Evolutionary conservation across 2,888 invertebrate species (phyloP).

Genomic region (Apodemia hepburni): DNA sequence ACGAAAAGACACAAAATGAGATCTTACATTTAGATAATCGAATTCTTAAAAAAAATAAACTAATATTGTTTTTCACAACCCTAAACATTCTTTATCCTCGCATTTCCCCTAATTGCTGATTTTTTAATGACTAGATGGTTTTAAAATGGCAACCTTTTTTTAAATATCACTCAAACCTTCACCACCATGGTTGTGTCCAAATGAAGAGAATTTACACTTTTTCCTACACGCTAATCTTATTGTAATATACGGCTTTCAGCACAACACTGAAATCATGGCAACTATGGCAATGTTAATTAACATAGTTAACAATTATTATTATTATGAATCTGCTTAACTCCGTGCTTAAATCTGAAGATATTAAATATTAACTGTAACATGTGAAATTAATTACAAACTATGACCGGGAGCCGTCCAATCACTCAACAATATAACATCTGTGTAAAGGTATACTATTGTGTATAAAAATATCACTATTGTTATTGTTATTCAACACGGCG

Average conservation of each 20-base stretch:
- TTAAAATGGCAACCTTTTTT: conserved; percentile 60
- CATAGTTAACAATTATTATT: conserved; percentile 40
- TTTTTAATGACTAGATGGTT: conserved; percentile 42
- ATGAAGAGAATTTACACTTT: conserved; percentile 1
- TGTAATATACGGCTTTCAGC: conserved; percentile 6
- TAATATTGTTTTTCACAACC: conserved; percentile 76
- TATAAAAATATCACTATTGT: conserved; percentile 78
- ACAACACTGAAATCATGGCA: conserved; percentile 26
- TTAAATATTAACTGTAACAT: conserved; percentile 39
- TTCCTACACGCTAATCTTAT: conserved; percentile 9
- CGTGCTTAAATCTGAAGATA: conserved; percentile 52
- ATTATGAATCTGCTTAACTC: conserved; percentile 39
- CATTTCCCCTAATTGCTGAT: conserved; percentile 54
- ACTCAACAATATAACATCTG: conserved; percentile 73
- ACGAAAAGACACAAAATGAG: conserved; percentile 56
- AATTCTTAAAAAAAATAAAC: conserved; percentile 47
- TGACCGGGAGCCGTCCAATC: conserved; percentile 77
- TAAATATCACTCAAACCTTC: conserved; percentile 16
- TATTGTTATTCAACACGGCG: conserved; percentile 44
- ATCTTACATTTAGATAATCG: conserved; percentile 56
- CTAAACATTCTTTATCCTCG: conserved; percentile 58
- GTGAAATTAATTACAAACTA: conserved; percentile 54
- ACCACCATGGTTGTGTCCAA: conserved; percentile 11
- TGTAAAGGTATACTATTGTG: conserved; percentile 78
- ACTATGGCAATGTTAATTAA: conserved; percentile 47